Base-by-base conservation (phyloP, 2,797 vertebrate species). In the Semotilus atromaculatus region DNA sequence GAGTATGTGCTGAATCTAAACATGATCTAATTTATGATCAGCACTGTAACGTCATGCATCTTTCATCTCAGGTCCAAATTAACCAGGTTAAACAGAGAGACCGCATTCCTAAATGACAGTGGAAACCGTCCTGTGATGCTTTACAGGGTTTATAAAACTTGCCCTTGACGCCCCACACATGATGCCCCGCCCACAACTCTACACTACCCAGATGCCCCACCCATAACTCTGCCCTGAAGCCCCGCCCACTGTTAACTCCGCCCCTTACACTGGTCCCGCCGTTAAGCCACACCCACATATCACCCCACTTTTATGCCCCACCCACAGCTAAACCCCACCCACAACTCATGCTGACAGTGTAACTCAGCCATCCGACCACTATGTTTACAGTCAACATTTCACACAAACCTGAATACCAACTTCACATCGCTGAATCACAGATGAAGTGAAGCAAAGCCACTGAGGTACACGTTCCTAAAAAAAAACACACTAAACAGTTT, bases 1-100 rank as follows among this genome's bases (percentile, higher is more conserved):
- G 2, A 58, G 13, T 60, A 18, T 60, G 53, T 26, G n/a, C 75
- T 60, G 34, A 77, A 60, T 77, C n/a, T 60, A 77, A 77, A 77
- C 74, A 77, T 19, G 23, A 1, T 26, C 8, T 26, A 18, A 26
- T 77, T 77, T 77, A 77, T 19, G 53, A 60, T 60, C 74, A 76
- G 34, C 4, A 60, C 34, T 40, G 23, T 10, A 19, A 26, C 9
- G 34, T 77, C 23, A 40, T 10, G 8, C 36, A 6, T 43, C 53
- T 77, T 77, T 77, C 8, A 77, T 40, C 75, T 60, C n/a, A 40
- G 36, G 23, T 40, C 75, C 36, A 60, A 77, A 77, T 60, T 77
- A n/a, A 60, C 8, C 55, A 40, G 75, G 53, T 60, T 40, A 60
- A 60, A 77, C 8, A 19, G 53, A 29, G n/a, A 2, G 16, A 60